Evolutionary conservation across 2,113 vertebrate species (phyloP).

Genomic region (Helogale parvula): DNA sequence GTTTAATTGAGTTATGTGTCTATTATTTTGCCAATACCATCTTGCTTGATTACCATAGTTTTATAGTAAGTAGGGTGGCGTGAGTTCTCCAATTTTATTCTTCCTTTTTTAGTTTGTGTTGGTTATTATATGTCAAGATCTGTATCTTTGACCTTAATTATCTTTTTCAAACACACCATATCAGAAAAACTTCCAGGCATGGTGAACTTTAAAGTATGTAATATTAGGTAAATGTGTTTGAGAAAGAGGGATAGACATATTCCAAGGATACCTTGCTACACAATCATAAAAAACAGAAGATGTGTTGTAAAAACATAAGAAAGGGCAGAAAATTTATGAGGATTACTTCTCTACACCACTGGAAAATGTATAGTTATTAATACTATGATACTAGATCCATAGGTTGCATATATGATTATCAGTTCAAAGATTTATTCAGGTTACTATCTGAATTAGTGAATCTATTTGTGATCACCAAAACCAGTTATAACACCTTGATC

Average conservation of each 20-base stretch:
- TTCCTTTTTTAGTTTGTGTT: background rate
- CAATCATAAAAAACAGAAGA: constrained; percentile 27
- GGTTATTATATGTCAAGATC: background rate
- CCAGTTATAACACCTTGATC: background rate
- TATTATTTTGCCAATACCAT: background rate
- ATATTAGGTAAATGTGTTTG: background rate
- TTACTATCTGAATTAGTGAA: background rate
- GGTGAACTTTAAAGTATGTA: background rate
- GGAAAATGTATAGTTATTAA: background rate
- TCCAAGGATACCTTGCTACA: background rate
- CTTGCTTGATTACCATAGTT: background rate
- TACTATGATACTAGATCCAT: background rate
- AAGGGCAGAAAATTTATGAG: background rate
- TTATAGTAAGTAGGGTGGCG: background rate
- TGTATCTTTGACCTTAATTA: constrained; percentile 10
- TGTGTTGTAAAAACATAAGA: background rate
- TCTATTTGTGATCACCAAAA: background rate
- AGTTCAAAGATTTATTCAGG: background rate
- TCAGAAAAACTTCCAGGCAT: background rate
- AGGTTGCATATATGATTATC: background rate
- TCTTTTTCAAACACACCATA: background rate
- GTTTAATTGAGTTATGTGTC: background rate
- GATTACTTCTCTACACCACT: background rate
- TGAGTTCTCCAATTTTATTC: background rate
- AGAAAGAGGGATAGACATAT: background rate